A percentile compares a stretch with the other conserved stretches of the same genome.
phyloP scores from a whole-genome alignment of 2,888 invertebrate genomes.

The Drosophila neotestacea region DNA sequence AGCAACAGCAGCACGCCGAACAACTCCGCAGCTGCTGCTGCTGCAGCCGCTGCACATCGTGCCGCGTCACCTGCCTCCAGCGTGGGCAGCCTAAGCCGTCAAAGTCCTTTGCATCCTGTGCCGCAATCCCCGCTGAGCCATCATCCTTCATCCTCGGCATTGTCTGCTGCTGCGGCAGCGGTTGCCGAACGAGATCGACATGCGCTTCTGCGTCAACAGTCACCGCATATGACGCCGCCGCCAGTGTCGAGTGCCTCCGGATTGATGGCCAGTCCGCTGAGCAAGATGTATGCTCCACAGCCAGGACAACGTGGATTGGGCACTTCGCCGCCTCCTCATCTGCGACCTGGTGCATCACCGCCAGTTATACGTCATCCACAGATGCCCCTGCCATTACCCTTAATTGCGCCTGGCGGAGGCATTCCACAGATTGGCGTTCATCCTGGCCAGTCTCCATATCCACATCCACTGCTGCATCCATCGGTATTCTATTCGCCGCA shows the following conservation, averaged over 20 bases:
- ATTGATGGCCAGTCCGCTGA: slow-evolving; percentile 85
- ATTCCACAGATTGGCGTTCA: slow-evolving; percentile 87
- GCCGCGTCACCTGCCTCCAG: slow-evolving; percentile 84
- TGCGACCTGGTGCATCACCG: slow-evolving; percentile 86
- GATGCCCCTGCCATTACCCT: slow-evolving; percentile 85
- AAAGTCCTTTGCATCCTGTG: slow-evolving; percentile 85
- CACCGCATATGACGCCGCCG: slow-evolving; percentile 86
- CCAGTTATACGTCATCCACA: slow-evolving; percentile 87
- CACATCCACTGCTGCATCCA: slow-evolving; percentile 89
- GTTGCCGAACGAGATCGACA: slow-evolving; percentile 85
- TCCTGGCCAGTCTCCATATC: slow-evolving; percentile 90
- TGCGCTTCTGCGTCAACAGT: slow-evolving; percentile 84
- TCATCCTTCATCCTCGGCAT: slow-evolving; percentile 84
- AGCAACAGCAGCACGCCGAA: slow-evolving; percentile 63
- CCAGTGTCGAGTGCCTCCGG: slow-evolving; percentile 85
- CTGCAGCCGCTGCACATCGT: slow-evolving; percentile 83
- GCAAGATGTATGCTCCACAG: slow-evolving; percentile 86
- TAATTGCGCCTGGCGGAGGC: slow-evolving; percentile 84
- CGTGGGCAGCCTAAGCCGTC: slow-evolving; percentile 83
- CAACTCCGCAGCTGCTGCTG: slow-evolving; percentile 72
- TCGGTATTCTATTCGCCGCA: slow-evolving; percentile 90
- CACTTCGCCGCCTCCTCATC: slow-evolving; percentile 85
- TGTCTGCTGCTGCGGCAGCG: slow-evolving; percentile 85
- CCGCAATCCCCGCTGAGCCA: slow-evolving; percentile 85
- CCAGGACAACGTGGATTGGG: slow-evolving; percentile 86